Percentiles rank a stretch among this genome's conserved stretches.
Conservation (phyloP, 2,113 vertebrate genomes). For the Macrotis lagotis region DNA sequence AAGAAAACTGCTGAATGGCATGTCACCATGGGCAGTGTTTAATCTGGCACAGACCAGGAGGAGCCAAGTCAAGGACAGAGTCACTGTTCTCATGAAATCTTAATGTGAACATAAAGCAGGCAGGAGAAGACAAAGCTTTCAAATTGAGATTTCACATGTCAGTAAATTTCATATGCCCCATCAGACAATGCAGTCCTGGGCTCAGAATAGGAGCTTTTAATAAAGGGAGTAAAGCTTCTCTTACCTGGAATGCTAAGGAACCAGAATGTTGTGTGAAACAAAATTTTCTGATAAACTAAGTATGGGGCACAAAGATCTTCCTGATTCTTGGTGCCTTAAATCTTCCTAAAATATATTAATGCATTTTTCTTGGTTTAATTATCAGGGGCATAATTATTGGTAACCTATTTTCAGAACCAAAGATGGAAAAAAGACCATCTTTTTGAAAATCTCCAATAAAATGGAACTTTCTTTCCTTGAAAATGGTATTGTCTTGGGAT, state of each 20-base stretch:
- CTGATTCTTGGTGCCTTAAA: conserved; percentile 26
- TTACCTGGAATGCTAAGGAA: conserved; percentile 23
- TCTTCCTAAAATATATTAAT: conserved; percentile 47
- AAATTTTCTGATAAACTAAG: conserved; percentile 53
- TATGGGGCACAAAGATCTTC: conserved; percentile 47
- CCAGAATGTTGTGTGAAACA: conserved; percentile 3
- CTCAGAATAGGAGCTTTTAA: conserved; percentile 4
- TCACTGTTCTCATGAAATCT: background rate
- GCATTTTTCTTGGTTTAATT: conserved; percentile 35
- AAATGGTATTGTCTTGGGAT: background rate
- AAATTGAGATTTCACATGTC: background rate
- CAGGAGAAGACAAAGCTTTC: background rate
- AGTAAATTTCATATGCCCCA: background rate
- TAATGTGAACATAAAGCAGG: background rate
- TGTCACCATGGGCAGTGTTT: background rate
- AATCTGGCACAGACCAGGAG: background rate
- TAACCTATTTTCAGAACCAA: background rate
- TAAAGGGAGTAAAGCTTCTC: conserved; percentile 19
- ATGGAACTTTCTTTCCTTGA: background rate
- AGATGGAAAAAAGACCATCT: background rate
- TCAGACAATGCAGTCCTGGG: background rate
- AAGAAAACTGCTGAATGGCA: background rate
- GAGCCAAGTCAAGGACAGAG: background rate
- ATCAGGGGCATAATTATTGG: background rate
- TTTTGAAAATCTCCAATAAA: background rate